Percentiles rank a stretch among this genome's conserved stretches.
Evolutionary conservation across 2,113 vertebrate genomes (phyloP).

Genomic region (Xiphophorus hellerii): DNA sequence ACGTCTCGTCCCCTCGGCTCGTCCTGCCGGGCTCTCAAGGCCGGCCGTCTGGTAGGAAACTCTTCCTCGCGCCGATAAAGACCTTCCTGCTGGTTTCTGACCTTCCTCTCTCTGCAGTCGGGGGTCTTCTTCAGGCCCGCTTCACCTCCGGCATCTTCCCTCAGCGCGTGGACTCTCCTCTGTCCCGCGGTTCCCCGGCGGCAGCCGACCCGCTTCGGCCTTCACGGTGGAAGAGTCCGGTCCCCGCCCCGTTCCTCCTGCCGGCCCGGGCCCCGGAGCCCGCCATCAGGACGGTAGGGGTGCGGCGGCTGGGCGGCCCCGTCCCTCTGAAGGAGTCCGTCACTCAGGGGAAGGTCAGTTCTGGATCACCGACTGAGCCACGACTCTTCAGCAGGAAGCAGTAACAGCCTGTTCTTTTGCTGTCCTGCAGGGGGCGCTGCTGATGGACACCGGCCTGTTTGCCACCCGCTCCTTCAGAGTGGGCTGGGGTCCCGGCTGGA

Average conservation of each 20-base stretch:
- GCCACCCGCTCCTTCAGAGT: conserved; percentile 90
- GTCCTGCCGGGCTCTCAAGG: conserved; percentile 77
- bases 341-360: conserved; percentile 78
- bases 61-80: background rate
- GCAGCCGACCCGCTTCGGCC: background rate
- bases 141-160: conserved; percentile 74
- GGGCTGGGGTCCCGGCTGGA: conserved; percentile 94
- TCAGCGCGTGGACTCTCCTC: conserved; percentile 59
- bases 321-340: conserved; percentile 86
- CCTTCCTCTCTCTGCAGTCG: conserved; percentile 65
- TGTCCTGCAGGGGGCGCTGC: conserved; percentile 74
- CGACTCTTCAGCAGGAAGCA: background rate
- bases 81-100: background rate
- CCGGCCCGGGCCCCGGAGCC: conserved; percentile 74
- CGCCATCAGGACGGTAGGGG: conserved; percentile 83
- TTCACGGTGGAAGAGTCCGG: conserved; percentile 60
- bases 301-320: conserved; percentile 82
- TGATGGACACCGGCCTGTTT: conserved; percentile 92
- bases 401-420: background rate
- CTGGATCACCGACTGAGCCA: no score
- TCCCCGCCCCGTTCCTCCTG: conserved; percentile 72
- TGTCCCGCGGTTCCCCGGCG: conserved; percentile 16
- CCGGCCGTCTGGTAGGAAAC: conserved; percentile 79
- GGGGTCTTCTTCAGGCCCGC: conserved; percentile 86
- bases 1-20: conserved; percentile 83